These are phyloP conservation scores for Drosophila merina DNA, from an alignment of 2,888 invertebrate genomes.

Conservation along the genomic window DNA sequence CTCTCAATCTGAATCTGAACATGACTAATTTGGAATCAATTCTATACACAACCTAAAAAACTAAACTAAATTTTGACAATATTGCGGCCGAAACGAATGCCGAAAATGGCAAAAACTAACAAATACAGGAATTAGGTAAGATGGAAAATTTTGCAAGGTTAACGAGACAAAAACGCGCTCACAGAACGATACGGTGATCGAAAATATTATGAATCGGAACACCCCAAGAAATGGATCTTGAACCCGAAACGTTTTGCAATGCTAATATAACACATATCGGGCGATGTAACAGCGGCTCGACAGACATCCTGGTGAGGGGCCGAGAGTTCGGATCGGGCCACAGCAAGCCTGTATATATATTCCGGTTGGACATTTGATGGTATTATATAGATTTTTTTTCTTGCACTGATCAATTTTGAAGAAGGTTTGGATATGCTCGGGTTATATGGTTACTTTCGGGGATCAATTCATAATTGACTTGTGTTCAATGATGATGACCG, in stretches of 20 bases:
- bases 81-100: slow-evolving; percentile 3
- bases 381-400: not conserved
- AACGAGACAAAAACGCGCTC: slow-evolving; percentile 9
- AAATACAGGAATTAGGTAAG: slow-evolving; percentile 33
- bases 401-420: slow-evolving; percentile 50
- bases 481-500: not conserved
- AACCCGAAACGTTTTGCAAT: slow-evolving; percentile 57
- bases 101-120: slow-evolving; percentile 13
- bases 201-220: slow-evolving; percentile 55
- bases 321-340: slow-evolving; percentile 14
- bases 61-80: slow-evolving; percentile 47
- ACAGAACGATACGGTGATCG: slow-evolving; percentile 1
- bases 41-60: slow-evolving; percentile 34
- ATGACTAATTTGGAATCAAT: slow-evolving; percentile 27
- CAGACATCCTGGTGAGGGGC: not conserved
- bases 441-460: slow-evolving; percentile 4
- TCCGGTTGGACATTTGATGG: slow-evolving; percentile 3
- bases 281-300: slow-evolving; percentile 1
- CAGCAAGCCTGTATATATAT: not conserved
- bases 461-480: slow-evolving; percentile 2
- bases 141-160: slow-evolving; percentile 42
- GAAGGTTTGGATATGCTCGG: slow-evolving; percentile 68
- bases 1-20: not conserved
- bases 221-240: slow-evolving; percentile 15
- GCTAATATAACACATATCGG: slow-evolving; percentile 18